A percentile compares a stretch with the other conserved stretches of the same genome.
Evolutionary conservation across 2,113 vertebrate species (phyloP).

Genomic region (Grammomys surdaster): DNA sequence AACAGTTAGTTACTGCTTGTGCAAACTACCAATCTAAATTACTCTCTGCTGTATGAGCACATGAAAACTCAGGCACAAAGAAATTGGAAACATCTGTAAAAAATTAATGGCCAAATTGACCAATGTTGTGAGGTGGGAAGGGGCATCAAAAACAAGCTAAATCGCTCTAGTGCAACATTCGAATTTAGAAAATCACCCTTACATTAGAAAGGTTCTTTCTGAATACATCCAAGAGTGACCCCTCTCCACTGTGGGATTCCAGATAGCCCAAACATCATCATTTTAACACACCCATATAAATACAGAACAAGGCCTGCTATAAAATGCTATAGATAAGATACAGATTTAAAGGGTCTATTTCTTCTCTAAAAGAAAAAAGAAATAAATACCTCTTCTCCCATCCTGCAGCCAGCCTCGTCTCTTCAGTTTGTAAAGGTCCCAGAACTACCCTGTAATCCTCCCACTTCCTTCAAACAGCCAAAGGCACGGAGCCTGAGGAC

Average conservation of each 20-base stretch:
- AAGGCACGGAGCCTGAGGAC: conserved; percentile 83
- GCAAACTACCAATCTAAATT: conserved; percentile 77
- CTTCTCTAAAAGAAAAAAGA: conserved; percentile 57
- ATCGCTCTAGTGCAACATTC: conserved; percentile 70
- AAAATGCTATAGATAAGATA: conserved; percentile 55
- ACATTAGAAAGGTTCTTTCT: conserved; percentile 59
- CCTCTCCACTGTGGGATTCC: conserved; percentile 41
- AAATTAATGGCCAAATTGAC: conserved; percentile 81
- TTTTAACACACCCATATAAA: conserved; percentile 70
- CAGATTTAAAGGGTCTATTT: conserved; percentile 51
- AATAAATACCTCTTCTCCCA: conserved; percentile 91
- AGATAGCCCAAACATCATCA: conserved; percentile 37
- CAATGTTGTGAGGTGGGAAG: not conserved
- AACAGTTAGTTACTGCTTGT: conserved; percentile 81
- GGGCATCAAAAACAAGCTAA: conserved; percentile 30
- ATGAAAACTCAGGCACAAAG: conserved; percentile 82
- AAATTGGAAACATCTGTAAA: conserved; percentile 85
- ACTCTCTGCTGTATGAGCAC: conserved; percentile 80
- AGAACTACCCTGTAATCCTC: conserved; percentile 84
- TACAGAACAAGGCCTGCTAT: conserved; percentile 41
- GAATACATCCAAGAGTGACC: conserved; percentile 35
- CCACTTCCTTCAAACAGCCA: conserved; percentile 88
- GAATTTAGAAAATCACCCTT: conserved; percentile 72
- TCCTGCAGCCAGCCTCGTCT: conserved; percentile 87
- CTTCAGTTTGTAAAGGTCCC: conserved; percentile 86